Evolutionary conservation across 2,113 vertebrate species (phyloP).

Genomic region (Sander vitreus): DNA sequence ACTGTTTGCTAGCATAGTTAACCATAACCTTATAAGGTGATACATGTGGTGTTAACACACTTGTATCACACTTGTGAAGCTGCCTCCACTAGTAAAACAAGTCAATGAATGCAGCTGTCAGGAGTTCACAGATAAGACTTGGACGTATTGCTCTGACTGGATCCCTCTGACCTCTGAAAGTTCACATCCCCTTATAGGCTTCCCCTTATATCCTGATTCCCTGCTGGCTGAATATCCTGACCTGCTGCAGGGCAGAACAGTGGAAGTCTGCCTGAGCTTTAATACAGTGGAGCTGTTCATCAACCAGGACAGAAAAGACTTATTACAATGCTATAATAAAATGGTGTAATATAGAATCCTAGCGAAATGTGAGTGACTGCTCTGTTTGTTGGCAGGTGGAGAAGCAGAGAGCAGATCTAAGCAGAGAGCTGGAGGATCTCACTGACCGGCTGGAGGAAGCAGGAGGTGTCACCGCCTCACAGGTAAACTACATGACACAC

Average conservation of each 20-base stretch:
- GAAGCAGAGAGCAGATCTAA: conserved; percentile 86
- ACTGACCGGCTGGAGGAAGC: conserved; percentile 87
- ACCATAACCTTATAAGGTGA: no score
- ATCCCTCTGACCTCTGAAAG: conserved; percentile 43
- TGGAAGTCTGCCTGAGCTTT: neutral
- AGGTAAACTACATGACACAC: conserved; percentile 67
- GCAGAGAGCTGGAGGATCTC: conserved; percentile 85
- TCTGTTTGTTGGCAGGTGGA: conserved; percentile 74
- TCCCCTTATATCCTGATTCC: neutral
- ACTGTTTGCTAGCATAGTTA: neutral
- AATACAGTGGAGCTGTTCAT: neutral
- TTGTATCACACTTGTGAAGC: neutral
- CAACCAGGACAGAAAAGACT: neutral
- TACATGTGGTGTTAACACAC: neutral
- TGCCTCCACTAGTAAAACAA: no score
- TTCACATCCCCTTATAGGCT: conserved; percentile 18
- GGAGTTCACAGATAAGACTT: conserved; percentile 41
- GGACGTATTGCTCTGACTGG: conserved; percentile 32
- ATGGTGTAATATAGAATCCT: neutral
- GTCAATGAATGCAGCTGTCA: no score
- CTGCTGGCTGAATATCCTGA: conserved; percentile 29
- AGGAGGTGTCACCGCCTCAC: conserved; percentile 84
- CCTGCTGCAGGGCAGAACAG: neutral
- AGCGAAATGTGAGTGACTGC: neutral
- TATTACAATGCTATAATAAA: neutral